Conservation (phyloP, 2,888 invertebrate genomes). For the Gibbula magus region DNA sequence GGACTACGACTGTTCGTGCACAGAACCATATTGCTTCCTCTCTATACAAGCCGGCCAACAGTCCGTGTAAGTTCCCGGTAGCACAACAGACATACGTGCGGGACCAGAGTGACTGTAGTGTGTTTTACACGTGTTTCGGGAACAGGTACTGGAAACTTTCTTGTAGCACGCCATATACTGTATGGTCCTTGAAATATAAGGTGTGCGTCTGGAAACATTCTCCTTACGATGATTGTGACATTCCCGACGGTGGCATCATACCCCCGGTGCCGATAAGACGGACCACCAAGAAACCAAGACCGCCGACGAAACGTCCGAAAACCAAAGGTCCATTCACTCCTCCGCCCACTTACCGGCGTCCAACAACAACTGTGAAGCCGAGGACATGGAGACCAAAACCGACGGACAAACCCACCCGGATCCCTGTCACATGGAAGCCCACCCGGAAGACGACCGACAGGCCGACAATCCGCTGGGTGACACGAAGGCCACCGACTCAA, state of each 20-base stretch:
- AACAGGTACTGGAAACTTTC: conserved; percentile 36
- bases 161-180: conserved; percentile 35
- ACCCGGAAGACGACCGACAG: not conserved
- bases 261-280: not conserved
- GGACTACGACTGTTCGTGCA: not conserved
- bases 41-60: conserved; percentile 8
- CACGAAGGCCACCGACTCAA: not conserved
- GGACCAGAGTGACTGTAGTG: conserved; percentile 33
- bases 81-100: conserved; percentile 31
- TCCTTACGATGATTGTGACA: conserved; percentile 40
- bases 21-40: not conserved
- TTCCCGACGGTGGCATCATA: not conserved
- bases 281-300: not conserved
- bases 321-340: conserved; percentile 9
- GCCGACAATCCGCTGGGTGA: not conserved
- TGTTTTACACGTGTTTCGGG: conserved; percentile 44
- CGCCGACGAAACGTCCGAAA: not conserved
- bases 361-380: not conserved
- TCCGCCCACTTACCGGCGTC: not conserved
- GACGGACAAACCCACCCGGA: not conserved
- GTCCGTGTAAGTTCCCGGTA: conserved; percentile 24
- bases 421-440: not conserved
- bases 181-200: conserved; percentile 44
- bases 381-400: conserved; percentile 1
- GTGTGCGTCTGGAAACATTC: conserved; percentile 49